Evolutionary conservation across 2,888 invertebrate species (phyloP).

Genomic region (Physocephala rufipes): DNA sequence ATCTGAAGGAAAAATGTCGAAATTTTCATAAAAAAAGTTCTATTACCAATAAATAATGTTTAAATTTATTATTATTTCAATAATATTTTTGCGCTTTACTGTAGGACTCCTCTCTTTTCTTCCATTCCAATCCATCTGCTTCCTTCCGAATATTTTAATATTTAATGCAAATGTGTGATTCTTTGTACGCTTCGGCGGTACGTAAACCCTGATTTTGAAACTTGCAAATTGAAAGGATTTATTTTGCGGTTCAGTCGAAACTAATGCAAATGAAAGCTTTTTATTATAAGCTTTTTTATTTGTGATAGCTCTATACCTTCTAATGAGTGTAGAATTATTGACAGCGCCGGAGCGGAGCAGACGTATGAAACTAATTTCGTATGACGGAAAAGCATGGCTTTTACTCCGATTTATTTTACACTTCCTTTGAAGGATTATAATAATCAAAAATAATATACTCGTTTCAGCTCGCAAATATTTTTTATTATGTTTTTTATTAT

Average conservation of each 20-base stretch:
- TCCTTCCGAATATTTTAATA: slow-evolving; percentile 2
- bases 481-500: slow-evolving; percentile 49
- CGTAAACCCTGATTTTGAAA: neutral
- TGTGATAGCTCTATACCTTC: no score
- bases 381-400: neutral
- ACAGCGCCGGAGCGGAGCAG: no score
- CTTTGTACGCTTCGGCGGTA: slow-evolving; percentile 7
- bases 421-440: neutral
- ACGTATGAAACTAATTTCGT: slow-evolving; percentile 16
- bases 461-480: no score
- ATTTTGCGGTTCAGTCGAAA: slow-evolving; percentile 38
- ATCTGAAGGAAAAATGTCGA: no score
- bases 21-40: no score
- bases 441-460: no score
- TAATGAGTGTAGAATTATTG: neutral
- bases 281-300: no score
- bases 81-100: neutral
- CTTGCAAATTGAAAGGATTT: slow-evolving; percentile 38
- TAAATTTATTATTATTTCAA: no score
- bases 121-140: no score
- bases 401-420: neutral
- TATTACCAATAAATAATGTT: no score
- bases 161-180: slow-evolving; percentile 26
- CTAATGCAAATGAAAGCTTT: slow-evolving; percentile 6
- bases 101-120: neutral